phyloP scores from a whole-genome alignment of 2,888 invertebrate species.

The Morinoia aosen region DNA sequence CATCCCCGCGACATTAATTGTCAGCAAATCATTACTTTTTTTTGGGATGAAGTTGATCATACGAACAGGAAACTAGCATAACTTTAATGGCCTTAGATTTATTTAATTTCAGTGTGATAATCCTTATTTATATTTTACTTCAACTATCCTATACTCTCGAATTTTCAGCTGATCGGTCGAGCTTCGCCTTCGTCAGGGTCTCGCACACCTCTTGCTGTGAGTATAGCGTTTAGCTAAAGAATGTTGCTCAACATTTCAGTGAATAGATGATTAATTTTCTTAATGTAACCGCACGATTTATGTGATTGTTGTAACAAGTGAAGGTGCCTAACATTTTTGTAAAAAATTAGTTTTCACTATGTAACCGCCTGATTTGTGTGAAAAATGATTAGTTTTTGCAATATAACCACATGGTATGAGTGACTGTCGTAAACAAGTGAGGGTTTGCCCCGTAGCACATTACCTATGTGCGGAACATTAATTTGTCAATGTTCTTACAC shows the following conservation, averaged over 20 bases:
- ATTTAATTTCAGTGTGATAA: not conserved
- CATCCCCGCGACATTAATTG: no score
- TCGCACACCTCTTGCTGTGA: slow-evolving; percentile 13
- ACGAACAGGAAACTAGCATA: not conserved
- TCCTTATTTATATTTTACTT: not conserved
- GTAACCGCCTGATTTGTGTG: not conserved
- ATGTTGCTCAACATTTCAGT: not conserved
- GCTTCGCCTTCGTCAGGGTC: not conserved
- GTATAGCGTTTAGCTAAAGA: not conserved
- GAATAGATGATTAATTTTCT: not conserved
- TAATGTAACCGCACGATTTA: not conserved
- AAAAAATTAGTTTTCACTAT: not conserved
- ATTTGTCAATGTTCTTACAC: no score
- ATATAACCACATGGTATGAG: not conserved
- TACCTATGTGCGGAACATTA: no score
- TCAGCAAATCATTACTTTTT: no score
- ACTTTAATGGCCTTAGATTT: not conserved
- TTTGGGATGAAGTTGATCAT: no score
- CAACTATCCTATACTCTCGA: not conserved
- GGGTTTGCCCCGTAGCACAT: no score
- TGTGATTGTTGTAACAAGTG: not conserved
- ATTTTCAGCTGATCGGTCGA: not conserved
- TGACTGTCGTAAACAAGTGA: not conserved
- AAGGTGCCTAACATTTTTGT: not conserved
- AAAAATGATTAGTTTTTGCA: not conserved